phyloP scores from a whole-genome alignment of 2,888 invertebrate genomes.

The Steinernema carpocapsae region DNA sequence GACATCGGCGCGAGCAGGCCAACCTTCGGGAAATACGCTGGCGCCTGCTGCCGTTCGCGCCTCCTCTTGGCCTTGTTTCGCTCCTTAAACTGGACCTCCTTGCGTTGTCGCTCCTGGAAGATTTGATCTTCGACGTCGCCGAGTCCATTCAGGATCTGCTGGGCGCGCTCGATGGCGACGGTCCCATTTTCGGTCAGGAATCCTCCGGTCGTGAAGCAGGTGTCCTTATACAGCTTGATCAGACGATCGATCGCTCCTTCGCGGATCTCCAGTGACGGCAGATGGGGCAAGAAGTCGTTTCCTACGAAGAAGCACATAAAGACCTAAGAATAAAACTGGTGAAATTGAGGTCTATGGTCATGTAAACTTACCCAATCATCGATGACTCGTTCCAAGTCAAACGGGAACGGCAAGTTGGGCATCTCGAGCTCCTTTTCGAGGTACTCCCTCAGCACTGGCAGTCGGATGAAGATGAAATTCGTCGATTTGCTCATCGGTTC shows the following conservation, averaged over 20 bases:
- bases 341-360: background rate
- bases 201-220: conserved; percentile 50
- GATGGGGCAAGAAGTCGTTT: conserved; percentile 96
- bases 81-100: conserved; percentile 51
- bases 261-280: conserved; percentile 92
- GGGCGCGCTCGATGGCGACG: conserved; percentile 88
- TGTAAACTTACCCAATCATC: conserved; percentile 87
- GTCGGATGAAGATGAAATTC: conserved; percentile 76
- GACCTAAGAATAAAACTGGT: conserved; percentile 76
- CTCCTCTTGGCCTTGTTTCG: conserved; percentile 75
- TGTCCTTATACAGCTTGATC: conserved; percentile 84
- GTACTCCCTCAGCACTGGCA: conserved; percentile 90
- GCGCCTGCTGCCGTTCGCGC: conserved; percentile 33
- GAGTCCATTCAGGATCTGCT: conserved; percentile 88
- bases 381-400: conserved; percentile 89
- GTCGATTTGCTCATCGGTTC: conserved; percentile 63
- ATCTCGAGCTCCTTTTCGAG: conserved; percentile 85
- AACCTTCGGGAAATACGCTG: conserved; percentile 46
- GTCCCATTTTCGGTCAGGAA: conserved; percentile 93
- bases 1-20: conserved; percentile 50
- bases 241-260: conserved; percentile 83
- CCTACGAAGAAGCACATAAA: conserved; percentile 95
- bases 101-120: conserved; percentile 87
- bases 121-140: conserved; percentile 95
- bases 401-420: conserved; percentile 89